Conservation (phyloP, 2,888 invertebrate genomes). For the Pedicia rivosa region DNA sequence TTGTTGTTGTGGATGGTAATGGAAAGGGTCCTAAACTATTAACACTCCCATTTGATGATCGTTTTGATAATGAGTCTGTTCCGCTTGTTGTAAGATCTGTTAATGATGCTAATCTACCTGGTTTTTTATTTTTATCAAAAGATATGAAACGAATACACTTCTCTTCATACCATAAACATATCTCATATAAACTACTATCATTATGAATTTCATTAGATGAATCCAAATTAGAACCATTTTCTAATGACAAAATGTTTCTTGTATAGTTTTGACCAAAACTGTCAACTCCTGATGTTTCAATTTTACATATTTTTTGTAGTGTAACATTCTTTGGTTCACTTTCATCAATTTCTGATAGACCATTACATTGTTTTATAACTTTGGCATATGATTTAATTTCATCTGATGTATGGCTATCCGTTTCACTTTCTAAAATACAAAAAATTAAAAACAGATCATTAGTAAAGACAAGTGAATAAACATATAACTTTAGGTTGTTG, state of each 20-base stretch:
- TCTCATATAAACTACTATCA: constrained; percentile 13
- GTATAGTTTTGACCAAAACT: too few relatives aligned
- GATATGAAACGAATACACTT: constrained; percentile 14
- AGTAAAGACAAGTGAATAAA: background rate
- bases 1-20: constrained; percentile 8
- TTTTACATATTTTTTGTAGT: background rate
- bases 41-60: constrained; percentile 14
- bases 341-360: constrained; percentile 8
- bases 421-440: constrained; percentile 12
- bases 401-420: constrained; percentile 12
- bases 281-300: background rate
- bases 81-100: constrained; percentile 9
- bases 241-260: too few relatives aligned
- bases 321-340: background rate
- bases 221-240: background rate
- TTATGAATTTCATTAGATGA: constrained; percentile 1
- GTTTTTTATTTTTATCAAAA: too few relatives aligned
- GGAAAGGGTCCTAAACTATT: constrained; percentile 11
- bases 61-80: constrained; percentile 5
- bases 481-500: background rate
- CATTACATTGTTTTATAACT: constrained; percentile 10
- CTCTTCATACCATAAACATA: constrained; percentile 13
- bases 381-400: constrained; percentile 11
- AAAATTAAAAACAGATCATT: background rate
- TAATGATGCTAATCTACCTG: too few relatives aligned